A percentile compares a stretch with the other conserved stretches of the same genome.
Evolutionary conservation across 2,888 invertebrate genomes (phyloP).

Genomic region (Julus scandinavius): DNA sequence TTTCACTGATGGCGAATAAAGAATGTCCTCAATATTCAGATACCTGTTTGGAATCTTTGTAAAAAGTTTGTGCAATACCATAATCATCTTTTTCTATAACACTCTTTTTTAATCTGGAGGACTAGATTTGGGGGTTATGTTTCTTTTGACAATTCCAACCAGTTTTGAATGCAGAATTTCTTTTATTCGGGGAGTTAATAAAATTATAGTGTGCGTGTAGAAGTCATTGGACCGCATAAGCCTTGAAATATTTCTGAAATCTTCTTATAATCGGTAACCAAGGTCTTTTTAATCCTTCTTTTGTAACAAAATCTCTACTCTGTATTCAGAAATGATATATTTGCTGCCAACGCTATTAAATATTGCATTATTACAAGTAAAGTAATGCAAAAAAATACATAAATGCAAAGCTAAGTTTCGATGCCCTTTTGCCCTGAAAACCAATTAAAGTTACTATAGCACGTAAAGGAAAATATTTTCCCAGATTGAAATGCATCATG

Average conservation of each 20-base stretch:
- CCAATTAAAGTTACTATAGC: neutral
- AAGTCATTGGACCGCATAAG: conserved; percentile 43
- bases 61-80: neutral
- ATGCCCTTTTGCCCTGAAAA: neutral
- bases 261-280: conserved; percentile 18
- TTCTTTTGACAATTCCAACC: neutral
- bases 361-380: conserved; percentile 36
- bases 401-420: neutral
- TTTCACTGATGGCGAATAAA: conserved; percentile 22
- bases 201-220: neutral
- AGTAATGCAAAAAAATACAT: neutral
- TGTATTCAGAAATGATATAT: conserved; percentile 22
- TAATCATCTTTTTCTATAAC: conserved; percentile 24
- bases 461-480: neutral
- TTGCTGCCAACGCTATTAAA: conserved; percentile 26
- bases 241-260: conserved; percentile 22
- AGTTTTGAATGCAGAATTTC: neutral
- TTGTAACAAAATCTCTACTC: neutral
- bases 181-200: neutral
- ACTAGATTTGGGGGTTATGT: conserved; percentile 16
- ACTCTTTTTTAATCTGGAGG: neutral
- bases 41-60: conserved; percentile 25
- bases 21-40: conserved; percentile 39
- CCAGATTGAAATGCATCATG: neutral
- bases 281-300: neutral